These are phyloP conservation scores for Stegastes partitus DNA, from an alignment of 2,113 vertebrate genomes.

Conservation along the genomic window DNA sequence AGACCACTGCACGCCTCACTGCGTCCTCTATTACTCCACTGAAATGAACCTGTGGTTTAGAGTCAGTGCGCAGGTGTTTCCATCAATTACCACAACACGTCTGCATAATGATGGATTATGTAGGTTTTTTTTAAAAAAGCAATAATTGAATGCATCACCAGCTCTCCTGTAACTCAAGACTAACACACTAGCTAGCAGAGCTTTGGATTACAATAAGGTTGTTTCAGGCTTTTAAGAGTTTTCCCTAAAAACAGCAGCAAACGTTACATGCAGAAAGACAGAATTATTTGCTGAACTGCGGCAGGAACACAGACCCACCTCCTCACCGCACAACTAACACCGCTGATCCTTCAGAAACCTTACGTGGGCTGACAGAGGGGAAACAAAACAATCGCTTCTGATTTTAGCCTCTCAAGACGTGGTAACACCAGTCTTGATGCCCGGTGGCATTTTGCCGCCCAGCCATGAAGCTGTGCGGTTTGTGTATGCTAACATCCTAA, in stretches of 20 bases:
- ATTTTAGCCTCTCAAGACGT: conserved; percentile 49
- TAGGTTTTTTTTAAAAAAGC: not conserved
- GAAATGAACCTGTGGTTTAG: not conserved
- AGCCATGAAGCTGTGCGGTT: conserved; percentile 50
- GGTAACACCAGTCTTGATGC: conserved; percentile 36
- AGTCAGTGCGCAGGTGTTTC: not conserved
- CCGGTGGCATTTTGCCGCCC: conserved; percentile 29
- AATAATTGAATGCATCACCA: not conserved
- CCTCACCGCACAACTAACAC: conserved; percentile 39
- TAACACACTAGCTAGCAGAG: conserved; percentile 17
- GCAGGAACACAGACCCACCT: conserved; percentile 20
- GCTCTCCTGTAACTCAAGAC: not conserved
- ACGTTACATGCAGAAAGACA: conserved; percentile 25
- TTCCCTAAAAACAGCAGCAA: not conserved
- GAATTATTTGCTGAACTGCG: conserved; percentile 20
- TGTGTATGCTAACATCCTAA: conserved; percentile 30
- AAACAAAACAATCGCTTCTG: conserved; percentile 57
- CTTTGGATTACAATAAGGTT: no score
- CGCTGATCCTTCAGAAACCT: conserved; percentile 50
- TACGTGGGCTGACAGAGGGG: conserved; percentile 28
- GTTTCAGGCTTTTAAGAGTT: no score
- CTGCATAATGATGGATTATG: not conserved
- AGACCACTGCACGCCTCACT: not conserved
- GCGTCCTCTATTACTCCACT: not conserved
- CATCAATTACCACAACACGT: not conserved